Percentiles rank a stretch among this genome's conserved stretches.
Evolutionary conservation across 2,888 invertebrate species (phyloP).

Genomic region (Anticlea derivata): DNA sequence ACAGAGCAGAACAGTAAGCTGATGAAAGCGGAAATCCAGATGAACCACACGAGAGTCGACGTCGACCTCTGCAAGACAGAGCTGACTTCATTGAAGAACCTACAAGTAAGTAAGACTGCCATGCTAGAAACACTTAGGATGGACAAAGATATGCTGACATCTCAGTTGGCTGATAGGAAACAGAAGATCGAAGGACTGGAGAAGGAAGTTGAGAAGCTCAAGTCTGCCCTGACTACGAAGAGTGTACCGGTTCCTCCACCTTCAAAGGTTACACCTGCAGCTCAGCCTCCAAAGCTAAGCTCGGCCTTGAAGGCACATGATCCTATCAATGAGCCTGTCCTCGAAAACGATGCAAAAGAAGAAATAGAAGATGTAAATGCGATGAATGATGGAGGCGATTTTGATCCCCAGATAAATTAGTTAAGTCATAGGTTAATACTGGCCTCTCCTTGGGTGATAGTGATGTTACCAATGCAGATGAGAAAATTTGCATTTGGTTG

Average conservation of each 20-base stretch:
- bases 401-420: constrained; percentile 58
- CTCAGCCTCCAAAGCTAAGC: constrained; percentile 67
- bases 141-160: constrained; percentile 70
- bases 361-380: constrained; percentile 75
- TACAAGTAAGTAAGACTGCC: constrained; percentile 74
- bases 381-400: constrained; percentile 67
- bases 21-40: constrained; percentile 63
- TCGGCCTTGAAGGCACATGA: constrained; percentile 63
- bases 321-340: constrained; percentile 65
- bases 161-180: constrained; percentile 67
- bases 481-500: constrained; percentile 6
- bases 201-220: constrained; percentile 65
- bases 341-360: constrained; percentile 78
- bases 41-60: constrained; percentile 67
- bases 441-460: background rate
- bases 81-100: constrained; percentile 71
- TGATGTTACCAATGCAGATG: constrained; percentile 9
- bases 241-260: constrained; percentile 58
- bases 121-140: constrained; percentile 72
- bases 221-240: constrained; percentile 64
- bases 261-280: constrained; percentile 69
- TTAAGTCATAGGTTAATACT: constrained; percentile 2
- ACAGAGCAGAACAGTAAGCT: constrained; percentile 57
- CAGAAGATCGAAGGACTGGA: constrained; percentile 70
- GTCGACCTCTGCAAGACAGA: constrained; percentile 74